Conservation (phyloP, 2,113 vertebrate genomes). For the Noctilio leporinus region DNA sequence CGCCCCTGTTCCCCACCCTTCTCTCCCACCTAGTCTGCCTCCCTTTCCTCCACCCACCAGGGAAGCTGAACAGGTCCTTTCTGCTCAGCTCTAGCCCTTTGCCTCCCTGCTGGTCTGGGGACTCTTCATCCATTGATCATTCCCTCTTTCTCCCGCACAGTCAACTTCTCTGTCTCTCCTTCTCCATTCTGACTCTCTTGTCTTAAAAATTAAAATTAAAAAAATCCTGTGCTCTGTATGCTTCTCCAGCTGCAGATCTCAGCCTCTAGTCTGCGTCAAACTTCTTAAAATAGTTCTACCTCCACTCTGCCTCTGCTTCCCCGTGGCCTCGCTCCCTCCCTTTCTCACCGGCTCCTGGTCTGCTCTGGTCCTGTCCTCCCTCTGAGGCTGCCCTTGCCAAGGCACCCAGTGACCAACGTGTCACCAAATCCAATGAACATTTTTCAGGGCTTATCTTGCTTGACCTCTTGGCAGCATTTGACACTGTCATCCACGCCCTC, state of each 20-base stretch:
- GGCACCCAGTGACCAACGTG: slow-evolving; percentile 4
- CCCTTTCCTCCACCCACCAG: not conserved
- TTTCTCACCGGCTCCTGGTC: not conserved
- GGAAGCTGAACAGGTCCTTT: not conserved
- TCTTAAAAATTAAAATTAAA: not conserved
- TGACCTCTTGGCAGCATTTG: slow-evolving; percentile 13
- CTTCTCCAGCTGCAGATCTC: not conserved
- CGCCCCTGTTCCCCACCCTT: not conserved
- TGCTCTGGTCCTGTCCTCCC: not conserved
- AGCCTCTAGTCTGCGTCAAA: not conserved
- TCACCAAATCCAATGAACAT: not conserved
- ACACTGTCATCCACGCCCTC: not conserved
- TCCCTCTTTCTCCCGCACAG: not conserved
- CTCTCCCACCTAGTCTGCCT: not conserved
- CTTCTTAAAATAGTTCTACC: not conserved
- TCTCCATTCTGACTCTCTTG: not conserved
- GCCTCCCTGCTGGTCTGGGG: not conserved
- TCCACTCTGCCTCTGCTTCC: not conserved
- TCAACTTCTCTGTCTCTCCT: not conserved
- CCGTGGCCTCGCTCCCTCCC: not conserved
- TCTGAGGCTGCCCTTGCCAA: not conserved
- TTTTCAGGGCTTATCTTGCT: slow-evolving; percentile 21
- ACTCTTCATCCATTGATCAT: not conserved
- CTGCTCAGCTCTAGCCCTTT: not conserved
- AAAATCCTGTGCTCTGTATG: not conserved